A percentile compares a stretch with the other conserved stretches of the same genome.
phyloP scores from a whole-genome alignment of 1,140 invertebrate genomes.

The Probaryconus sp. region DNA sequence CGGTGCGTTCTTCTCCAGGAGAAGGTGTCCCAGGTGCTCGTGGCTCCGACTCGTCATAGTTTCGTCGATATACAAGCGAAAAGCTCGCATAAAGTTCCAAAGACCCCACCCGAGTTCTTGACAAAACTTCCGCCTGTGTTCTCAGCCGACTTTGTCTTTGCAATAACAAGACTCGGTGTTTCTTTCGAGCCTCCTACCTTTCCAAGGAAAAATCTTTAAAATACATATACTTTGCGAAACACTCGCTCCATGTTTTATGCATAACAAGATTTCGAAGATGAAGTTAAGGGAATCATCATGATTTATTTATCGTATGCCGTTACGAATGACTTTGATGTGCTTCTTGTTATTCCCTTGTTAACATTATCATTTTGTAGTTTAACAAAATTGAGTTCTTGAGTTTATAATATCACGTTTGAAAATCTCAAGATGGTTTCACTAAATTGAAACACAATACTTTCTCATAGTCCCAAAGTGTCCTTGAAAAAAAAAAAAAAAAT shows the following conservation, averaged over 20 bases:
- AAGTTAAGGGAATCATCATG: conserved; percentile 18
- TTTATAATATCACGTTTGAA: too few relatives aligned
- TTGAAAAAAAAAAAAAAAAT: too few relatives aligned
- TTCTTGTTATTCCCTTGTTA: too few relatives aligned
- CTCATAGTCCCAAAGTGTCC: too few relatives aligned
- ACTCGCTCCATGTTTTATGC: conserved; percentile 46
- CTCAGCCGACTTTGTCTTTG: conserved; percentile 34
- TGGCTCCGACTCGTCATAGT: conserved; percentile 24
- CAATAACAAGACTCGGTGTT: conserved; percentile 25
- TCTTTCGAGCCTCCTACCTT: not conserved
- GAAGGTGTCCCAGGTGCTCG: conserved; percentile 26
- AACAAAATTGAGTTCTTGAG: too few relatives aligned
- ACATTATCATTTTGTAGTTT: too few relatives aligned
- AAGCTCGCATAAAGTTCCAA: conserved; percentile 38
- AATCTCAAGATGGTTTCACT: too few relatives aligned
- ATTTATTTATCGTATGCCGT: conserved; percentile 27
- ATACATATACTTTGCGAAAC: conserved; percentile 34
- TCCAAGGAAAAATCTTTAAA: conserved; percentile 26
- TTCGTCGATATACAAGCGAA: conserved; percentile 31
- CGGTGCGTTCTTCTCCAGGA: not conserved
- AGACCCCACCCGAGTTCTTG: conserved; percentile 44
- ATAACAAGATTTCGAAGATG: conserved; percentile 21
- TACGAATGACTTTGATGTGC: not conserved
- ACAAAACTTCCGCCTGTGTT: conserved; percentile 47
- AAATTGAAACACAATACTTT: too few relatives aligned